phyloP scores from a whole-genome alignment of 2,888 invertebrate species.

The Pristionchus entomophagus region DNA sequence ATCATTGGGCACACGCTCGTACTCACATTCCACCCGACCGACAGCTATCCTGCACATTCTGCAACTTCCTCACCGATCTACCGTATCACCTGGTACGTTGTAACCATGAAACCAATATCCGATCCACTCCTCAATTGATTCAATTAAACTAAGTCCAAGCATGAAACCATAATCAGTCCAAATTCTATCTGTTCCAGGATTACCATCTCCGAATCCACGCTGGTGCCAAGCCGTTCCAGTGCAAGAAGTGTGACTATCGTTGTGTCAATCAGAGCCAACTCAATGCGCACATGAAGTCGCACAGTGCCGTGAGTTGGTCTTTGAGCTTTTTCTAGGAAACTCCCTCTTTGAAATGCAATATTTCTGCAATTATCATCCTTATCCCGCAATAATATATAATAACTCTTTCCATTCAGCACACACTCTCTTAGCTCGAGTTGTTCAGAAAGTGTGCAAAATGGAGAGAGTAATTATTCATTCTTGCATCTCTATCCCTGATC shows the following conservation, averaged over 20 bases:
- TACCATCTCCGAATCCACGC: conserved; percentile 95
- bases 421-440: too few species aligned
- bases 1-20: conserved; percentile 93
- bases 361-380: too few species aligned
- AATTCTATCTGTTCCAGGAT: conserved; percentile 79
- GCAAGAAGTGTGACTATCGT: conserved; percentile 72
- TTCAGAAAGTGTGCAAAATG: too few species aligned
- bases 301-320: conserved; percentile 79
- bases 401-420: too few species aligned
- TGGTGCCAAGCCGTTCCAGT: conserved; percentile 87
- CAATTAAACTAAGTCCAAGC: too few species aligned
- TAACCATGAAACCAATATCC: too few species aligned
- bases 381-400: too few species aligned
- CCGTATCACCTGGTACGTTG: conserved; percentile 88
- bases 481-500: too few species aligned
- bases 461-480: too few species aligned
- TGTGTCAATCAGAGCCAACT: conserved; percentile 99
- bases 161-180: not conserved
- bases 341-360: too few species aligned
- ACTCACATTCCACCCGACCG: conserved; percentile 94
- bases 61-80: conserved; percentile 97
- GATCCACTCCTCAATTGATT: too few species aligned
- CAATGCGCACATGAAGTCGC: conserved; percentile 96
- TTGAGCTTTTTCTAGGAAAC: too few species aligned
- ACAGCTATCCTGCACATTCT: conserved; percentile 89